These are phyloP conservation scores for Paramisgurnus dabryanus DNA, from an alignment of 2,113 vertebrate species.

Conservation along the genomic window DNA sequence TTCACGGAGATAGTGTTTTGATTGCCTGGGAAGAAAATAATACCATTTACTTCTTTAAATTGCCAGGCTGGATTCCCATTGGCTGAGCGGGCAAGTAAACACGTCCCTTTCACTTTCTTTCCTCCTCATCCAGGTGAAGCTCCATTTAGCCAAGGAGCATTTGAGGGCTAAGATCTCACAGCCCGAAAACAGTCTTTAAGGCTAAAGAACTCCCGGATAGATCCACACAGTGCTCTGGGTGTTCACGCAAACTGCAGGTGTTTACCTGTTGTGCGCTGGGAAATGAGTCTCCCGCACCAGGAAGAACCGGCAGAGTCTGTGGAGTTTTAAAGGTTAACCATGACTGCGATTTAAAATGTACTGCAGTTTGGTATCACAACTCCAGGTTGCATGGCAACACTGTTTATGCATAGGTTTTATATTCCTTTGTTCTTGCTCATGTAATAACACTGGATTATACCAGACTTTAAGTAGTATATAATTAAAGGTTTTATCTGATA, in stretches of 20 bases:
- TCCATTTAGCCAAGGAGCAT: constrained; percentile 37
- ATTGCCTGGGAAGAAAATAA: constrained; percentile 70
- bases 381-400: background rate
- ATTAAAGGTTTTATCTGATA: background rate
- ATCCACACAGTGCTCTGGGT: constrained; percentile 39
- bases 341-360: background rate
- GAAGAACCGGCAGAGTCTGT: constrained; percentile 35
- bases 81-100: constrained; percentile 60
- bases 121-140: constrained; percentile 36
- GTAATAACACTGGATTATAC: background rate
- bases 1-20: constrained; percentile 73
- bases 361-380: background rate
- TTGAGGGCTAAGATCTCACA: constrained; percentile 19
- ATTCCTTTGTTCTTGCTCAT: background rate
- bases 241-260: constrained; percentile 56
- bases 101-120: constrained; percentile 44
- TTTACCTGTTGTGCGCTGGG: constrained; percentile 40
- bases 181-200: constrained; percentile 43
- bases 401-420: background rate
- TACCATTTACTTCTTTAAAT: constrained; percentile 68
- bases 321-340: constrained; percentile 15
- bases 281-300: constrained; percentile 46
- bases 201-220: constrained; percentile 54
- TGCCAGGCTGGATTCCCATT: constrained; percentile 58
- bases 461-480: background rate